Evolutionary conservation across 2,888 invertebrate species (phyloP).

Genomic region (Andrena minutula): DNA sequence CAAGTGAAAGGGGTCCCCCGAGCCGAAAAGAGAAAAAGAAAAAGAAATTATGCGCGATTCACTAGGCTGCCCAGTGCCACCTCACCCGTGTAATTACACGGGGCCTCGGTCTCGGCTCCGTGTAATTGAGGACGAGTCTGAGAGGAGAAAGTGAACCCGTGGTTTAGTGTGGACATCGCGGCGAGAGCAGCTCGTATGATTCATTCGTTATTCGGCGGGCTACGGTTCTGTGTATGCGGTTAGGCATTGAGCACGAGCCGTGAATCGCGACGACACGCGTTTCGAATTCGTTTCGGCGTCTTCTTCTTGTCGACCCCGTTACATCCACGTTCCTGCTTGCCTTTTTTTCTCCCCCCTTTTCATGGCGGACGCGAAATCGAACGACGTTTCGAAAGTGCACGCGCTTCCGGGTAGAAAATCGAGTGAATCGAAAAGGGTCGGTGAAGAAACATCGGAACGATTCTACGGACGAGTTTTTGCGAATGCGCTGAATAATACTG

Average conservation of each 20-base stretch:
- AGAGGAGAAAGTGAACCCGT: slow-evolving; percentile 73
- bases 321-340: slow-evolving; percentile 8
- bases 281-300: slow-evolving; percentile 52
- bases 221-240: slow-evolving; percentile 34
- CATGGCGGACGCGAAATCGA: neutral
- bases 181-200: slow-evolving; percentile 57
- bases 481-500: too few relatives aligned
- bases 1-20: slow-evolving; percentile 74
- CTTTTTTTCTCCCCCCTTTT: slow-evolving; percentile 5
- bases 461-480: too few relatives aligned
- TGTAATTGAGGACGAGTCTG: slow-evolving; percentile 72
- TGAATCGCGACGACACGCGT: slow-evolving; percentile 60
- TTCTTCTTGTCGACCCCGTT: slow-evolving; percentile 40
- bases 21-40: slow-evolving; percentile 37
- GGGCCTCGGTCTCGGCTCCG: slow-evolving; percentile 52
- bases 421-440: slow-evolving; percentile 15
- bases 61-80: slow-evolving; percentile 67
- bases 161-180: slow-evolving; percentile 55
- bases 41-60: slow-evolving; percentile 64
- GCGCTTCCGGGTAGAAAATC: slow-evolving; percentile 24
- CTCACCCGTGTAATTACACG: slow-evolving; percentile 80
- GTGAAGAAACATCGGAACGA: neutral
- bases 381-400: slow-evolving; percentile 19
- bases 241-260: slow-evolving; percentile 42
- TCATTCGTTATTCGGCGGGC: slow-evolving; percentile 71